phyloP scores from a whole-genome alignment of 2,113 vertebrate genomes.

The Oriolus oriolus region DNA sequence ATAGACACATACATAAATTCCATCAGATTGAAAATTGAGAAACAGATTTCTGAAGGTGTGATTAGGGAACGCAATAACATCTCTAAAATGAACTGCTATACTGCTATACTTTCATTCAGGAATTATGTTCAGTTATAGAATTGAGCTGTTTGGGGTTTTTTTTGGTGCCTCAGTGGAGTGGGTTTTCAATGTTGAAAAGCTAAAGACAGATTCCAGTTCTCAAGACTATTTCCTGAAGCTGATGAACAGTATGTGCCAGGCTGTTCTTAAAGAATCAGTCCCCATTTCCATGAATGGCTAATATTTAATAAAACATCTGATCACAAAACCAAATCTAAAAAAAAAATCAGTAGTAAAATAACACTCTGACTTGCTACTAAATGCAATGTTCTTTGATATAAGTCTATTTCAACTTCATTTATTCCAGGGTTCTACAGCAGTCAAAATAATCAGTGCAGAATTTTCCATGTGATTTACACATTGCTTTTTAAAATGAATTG shows the following conservation, averaged over 20 bases:
- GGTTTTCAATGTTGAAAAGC: background rate
- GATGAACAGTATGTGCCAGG: background rate
- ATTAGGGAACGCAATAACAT: background rate
- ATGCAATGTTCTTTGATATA: constrained; percentile 37
- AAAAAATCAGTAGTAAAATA: background rate
- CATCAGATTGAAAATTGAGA: background rate
- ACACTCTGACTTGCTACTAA: background rate
- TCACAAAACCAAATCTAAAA: constrained; percentile 19
- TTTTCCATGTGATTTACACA: constrained; percentile 69
- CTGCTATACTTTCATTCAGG: background rate
- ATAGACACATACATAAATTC: background rate
- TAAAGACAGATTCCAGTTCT: background rate
- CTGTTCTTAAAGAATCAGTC: background rate
- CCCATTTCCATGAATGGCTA: background rate
- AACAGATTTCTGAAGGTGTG: background rate
- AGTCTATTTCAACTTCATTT: constrained; percentile 48
- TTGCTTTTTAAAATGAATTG: constrained; percentile 63
- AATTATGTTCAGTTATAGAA: background rate
- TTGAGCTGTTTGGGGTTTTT: too few species aligned
- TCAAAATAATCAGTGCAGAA: constrained; percentile 57
- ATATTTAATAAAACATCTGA: constrained; percentile 46
- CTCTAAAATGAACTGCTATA: background rate
- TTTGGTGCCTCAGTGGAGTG: background rate
- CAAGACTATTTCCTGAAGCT: background rate
- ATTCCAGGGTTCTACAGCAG: constrained; percentile 48